Base-by-base conservation (phyloP, 1,140 invertebrate species). In the Capitella teleta region DNA sequence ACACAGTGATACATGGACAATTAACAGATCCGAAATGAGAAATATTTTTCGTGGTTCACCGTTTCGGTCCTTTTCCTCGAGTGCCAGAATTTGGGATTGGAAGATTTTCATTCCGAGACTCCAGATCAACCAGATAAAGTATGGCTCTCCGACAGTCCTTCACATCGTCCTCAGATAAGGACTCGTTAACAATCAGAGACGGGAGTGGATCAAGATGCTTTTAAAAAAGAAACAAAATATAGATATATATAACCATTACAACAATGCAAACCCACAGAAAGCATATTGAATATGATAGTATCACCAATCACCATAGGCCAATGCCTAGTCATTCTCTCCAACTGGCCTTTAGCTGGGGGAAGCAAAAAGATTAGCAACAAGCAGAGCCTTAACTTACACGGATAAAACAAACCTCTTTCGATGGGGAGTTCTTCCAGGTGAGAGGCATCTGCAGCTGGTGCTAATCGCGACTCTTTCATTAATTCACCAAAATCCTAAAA, bases 251-350 rank as follows among this genome's bases (percentile, higher is more conserved):
- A 24, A 30, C 28, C 14, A 23, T 25, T 25, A 19, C 5, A 12
- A 4, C 16, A 38, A 18, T 16, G 21, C 36, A 1, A 16, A 73
- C 76, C 79, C 73, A 87, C 85, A 48, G 82, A 80, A 62, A 81
- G 80, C 51, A 93, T 74, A 63, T 92, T 93, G 60, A 87, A 95
- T 57, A 96, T 82, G 10, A 91, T 79, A 0, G 89, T 93, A 3
- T 86, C 84, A 14, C 85, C 85, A 41, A 91, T 87, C 5, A 87
- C 91, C 42, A 95, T 78, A 0, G 93, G 92, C 86, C 90, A 97
- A 70, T 90, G 91, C 42, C 84, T 81, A 0, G 90, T 91, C 52
- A 85, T 78, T 25, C 87, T 74, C 40, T 83, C 80, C 0, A 95
- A 60, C 41, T 81, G 75, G 3, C 78, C 72, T 53, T 82, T 78